Evolutionary conservation across 2,113 vertebrate species (phyloP).

Genomic region (Oncorhynchus keta): DNA sequence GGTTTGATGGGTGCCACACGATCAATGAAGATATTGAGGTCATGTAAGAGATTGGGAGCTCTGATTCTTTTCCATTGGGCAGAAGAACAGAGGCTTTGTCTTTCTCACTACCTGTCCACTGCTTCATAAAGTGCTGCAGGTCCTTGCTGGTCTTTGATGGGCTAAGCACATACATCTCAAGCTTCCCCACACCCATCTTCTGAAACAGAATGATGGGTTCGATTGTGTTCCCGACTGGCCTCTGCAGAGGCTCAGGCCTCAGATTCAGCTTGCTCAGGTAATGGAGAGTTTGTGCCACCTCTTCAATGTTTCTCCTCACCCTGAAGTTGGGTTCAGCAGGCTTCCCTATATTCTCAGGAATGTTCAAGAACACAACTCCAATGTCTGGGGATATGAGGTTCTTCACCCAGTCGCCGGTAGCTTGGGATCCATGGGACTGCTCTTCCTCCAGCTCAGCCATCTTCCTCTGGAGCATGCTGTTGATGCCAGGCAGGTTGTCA

Average conservation of each 20-base stretch:
- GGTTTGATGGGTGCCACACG: slow-evolving; percentile 96
- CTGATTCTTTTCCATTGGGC: slow-evolving; percentile 87
- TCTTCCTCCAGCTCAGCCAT: slow-evolving; percentile 92
- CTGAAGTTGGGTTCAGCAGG: slow-evolving; percentile 80
- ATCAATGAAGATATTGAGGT: slow-evolving; percentile 92
- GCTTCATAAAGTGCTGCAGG: slow-evolving; percentile 93
- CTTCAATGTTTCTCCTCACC: slow-evolving; percentile 85
- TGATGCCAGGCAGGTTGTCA: slow-evolving; percentile 93
- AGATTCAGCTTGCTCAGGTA: slow-evolving; percentile 90
- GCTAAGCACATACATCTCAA: slow-evolving; percentile 97
- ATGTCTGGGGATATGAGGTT: slow-evolving; percentile 96
- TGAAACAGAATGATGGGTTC: slow-evolving; percentile 94
- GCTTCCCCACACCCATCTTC: slow-evolving; percentile 96
- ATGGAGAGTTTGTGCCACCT: slow-evolving; percentile 86
- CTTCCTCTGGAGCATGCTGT: slow-evolving; percentile 93
- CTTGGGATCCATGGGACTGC: slow-evolving; percentile 90
- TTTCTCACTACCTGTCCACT: slow-evolving; percentile 91
- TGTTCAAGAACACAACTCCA: slow-evolving; percentile 91
- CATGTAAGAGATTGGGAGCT: slow-evolving; percentile 88
- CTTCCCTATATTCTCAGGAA: slow-evolving; percentile 86
- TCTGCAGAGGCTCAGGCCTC: slow-evolving; percentile 87
- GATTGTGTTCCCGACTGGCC: slow-evolving; percentile 80
- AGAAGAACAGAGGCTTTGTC: slow-evolving; percentile 86
- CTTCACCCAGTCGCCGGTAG: slow-evolving; percentile 96
- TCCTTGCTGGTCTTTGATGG: slow-evolving; percentile 93